Evolutionary conservation across 2,888 invertebrate genomes (phyloP), one percentile per base, ranked within the genome.

Genomic region (Pyrrhosoma nymphula): DNA sequence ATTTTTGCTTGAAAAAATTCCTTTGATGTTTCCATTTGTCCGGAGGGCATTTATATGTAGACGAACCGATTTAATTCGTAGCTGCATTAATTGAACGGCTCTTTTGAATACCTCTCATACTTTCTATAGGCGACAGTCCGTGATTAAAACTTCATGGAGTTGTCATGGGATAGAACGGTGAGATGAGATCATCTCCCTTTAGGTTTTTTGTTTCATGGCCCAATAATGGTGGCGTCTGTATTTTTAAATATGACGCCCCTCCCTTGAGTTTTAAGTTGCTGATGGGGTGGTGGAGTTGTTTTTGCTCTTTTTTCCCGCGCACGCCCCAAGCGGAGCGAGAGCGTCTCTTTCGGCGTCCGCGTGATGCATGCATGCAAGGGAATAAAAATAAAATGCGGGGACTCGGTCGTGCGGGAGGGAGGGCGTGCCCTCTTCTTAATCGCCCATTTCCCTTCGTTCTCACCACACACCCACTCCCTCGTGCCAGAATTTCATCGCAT

Each of bases 381-480:
- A 90, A n/a, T 55, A 56, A 90, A 90, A 60, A 90, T 60, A 12
- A 60, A 60, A 60, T 60, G 60, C 60, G 47, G 8, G 47, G 47
- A 47, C 47, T 47, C 60, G 3, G 82, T 35, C 82, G 35, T 82
- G 82, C n/a, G n/a, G 20, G 69, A 8, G 56, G 56, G 16, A 16
- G 6, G 12, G 69, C 82, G 82, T 82, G 60, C 90, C 56, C 90
- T 90, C 39, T 1, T 0, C 47, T 20, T 47, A 69, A 69, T 69
- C 93, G 93, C 69, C 26, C 47, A 93, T 69, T 93, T 93, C 93
- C 93, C 69, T 20, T 39, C 39, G 63, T 35, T 39, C 63, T 23
- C 47, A 26, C 69, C 69, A 23, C 93, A 10, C 35, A 18, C 47
- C 2, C 56, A 26, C 35, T 16, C 39, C 4, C 26, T 39, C 60